Conservation (phyloP, 2,888 invertebrate genomes). For the Plemyria rubiginata region DNA sequence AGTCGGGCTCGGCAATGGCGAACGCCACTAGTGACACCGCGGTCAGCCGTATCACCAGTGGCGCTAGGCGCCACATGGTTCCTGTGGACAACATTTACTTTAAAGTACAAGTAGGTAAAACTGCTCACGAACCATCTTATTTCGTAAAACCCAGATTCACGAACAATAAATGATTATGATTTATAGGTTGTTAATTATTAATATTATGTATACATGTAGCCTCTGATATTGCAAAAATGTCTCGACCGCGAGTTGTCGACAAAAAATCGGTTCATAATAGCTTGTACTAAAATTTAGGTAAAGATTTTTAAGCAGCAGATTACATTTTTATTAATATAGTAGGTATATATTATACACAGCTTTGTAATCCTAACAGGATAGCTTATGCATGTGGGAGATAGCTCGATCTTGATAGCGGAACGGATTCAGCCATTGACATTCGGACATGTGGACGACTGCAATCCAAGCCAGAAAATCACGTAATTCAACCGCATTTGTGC, state of each 20-base stretch:
- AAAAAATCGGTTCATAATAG: too few species aligned
- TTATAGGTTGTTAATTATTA: too few species aligned
- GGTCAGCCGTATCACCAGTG: slow-evolving; percentile 75
- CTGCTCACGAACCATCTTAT: too few species aligned
- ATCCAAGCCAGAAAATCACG: slow-evolving; percentile 27
- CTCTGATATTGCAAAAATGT: too few species aligned
- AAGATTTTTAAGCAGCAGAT: too few species aligned
- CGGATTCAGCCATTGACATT: slow-evolving; percentile 29
- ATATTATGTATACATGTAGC: neutral
- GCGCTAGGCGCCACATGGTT: slow-evolving; percentile 72
- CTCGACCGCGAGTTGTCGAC: too few species aligned
- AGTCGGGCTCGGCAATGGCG: slow-evolving; percentile 62
- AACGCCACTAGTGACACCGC: slow-evolving; percentile 80
- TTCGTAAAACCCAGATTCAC: too few species aligned
- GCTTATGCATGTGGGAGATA: slow-evolving; percentile 24
- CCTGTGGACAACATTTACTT: slow-evolving; percentile 52
- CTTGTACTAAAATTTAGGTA: too few species aligned
- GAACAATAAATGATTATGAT: too few species aligned
- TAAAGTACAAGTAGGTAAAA: slow-evolving; percentile 1
- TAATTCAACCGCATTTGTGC: slow-evolving; percentile 23
- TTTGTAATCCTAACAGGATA: slow-evolving; percentile 15
- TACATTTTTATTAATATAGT: too few species aligned
- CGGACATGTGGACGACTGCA: slow-evolving; percentile 28
- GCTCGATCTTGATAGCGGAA: slow-evolving; percentile 33
- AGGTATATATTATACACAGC: too few species aligned